Evolutionary conservation across 1,140 invertebrate genomes (phyloP).

Genomic region (Antheraea mylitta): DNA sequence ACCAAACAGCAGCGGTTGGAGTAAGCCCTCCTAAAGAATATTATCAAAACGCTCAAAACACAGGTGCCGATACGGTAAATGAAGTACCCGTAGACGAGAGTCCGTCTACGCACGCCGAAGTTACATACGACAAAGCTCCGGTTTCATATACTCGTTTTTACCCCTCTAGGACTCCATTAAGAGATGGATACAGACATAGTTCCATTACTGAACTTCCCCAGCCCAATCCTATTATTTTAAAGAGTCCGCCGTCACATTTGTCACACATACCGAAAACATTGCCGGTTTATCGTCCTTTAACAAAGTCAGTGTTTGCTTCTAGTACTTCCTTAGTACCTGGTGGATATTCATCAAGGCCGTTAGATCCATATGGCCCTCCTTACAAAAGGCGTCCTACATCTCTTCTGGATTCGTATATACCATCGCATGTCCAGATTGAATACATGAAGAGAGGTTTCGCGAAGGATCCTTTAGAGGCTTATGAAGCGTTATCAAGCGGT

Average conservation of each 20-base stretch:
- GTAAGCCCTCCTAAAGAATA: slow-evolving; percentile 35
- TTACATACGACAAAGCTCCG: slow-evolving; percentile 34
- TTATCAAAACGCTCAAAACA: slow-evolving; percentile 45
- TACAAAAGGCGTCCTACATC: slow-evolving; percentile 64
- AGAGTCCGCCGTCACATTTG: slow-evolving; percentile 54
- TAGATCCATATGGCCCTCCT: slow-evolving; percentile 37
- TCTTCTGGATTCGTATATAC: slow-evolving; percentile 73
- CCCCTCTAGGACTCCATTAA: slow-evolving; percentile 46
- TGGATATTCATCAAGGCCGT: slow-evolving; percentile 40
- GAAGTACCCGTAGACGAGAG: slow-evolving; percentile 44
- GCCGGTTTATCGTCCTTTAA: slow-evolving; percentile 53
- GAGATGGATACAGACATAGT: slow-evolving; percentile 47
- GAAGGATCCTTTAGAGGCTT: slow-evolving; percentile 65
- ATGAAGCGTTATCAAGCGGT: slow-evolving; percentile 62
- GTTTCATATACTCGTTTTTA: slow-evolving; percentile 51
- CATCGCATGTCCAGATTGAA: slow-evolving; percentile 69
- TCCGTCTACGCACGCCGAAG: slow-evolving; percentile 42
- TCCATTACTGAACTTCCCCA: slow-evolving; percentile 50
- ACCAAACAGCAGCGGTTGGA: slow-evolving; percentile 40
- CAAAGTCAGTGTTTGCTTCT: slow-evolving; percentile 48
- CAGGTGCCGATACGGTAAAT: slow-evolving; percentile 46
- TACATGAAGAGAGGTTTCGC: slow-evolving; percentile 70
- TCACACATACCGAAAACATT: slow-evolving; percentile 61
- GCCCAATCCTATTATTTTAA: slow-evolving; percentile 56
- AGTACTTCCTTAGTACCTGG: slow-evolving; percentile 27